phyloP scores from a whole-genome alignment of 2,113 vertebrate genomes.

The Acanthisitta chloris region DNA sequence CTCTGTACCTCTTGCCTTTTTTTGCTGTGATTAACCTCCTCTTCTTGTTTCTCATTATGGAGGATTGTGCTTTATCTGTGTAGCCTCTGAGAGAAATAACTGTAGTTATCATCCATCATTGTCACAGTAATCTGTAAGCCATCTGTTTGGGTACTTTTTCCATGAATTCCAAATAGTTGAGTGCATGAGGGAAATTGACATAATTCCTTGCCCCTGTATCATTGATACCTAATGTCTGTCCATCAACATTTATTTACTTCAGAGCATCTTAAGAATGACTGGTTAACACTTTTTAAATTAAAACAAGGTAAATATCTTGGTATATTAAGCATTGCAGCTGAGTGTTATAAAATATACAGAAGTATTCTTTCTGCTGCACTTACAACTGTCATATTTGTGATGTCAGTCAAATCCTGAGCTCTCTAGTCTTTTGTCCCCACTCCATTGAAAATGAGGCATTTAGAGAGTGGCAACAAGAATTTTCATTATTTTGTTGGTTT shows the following conservation, averaged over 20 bases:
- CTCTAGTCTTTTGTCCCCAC: background rate
- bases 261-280: background rate
- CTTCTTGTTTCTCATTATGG: background rate
- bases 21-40: background rate
- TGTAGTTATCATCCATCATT: background rate
- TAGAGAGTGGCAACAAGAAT: background rate
- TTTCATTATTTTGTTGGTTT: background rate
- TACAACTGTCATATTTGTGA: background rate
- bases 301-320: background rate
- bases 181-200: background rate
- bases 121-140: background rate
- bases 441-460: background rate
- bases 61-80: background rate
- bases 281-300: background rate
- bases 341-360: background rate
- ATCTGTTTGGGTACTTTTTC: background rate
- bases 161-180: background rate
- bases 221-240: background rate
- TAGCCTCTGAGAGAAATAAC: background rate
- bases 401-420: background rate
- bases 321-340: background rate
- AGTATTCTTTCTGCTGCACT: background rate
- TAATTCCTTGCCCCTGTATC: background rate
- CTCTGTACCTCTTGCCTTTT: background rate
- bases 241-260: background rate